phyloP scores from a whole-genome alignment of 2,888 invertebrate species.

The Nymphalis urticae region DNA sequence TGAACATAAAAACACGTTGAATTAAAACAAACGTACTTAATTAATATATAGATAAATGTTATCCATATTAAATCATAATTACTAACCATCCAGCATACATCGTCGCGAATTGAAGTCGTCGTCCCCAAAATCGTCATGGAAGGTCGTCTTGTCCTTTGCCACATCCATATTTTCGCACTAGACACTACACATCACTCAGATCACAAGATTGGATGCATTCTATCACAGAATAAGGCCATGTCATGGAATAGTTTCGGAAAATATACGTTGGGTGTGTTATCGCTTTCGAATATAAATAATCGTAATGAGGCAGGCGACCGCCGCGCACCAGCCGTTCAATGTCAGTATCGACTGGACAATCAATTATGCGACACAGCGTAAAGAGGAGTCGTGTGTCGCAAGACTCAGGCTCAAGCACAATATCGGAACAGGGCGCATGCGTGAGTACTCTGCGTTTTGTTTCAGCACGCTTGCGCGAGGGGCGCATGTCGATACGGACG shows the following conservation, averaged over 20 bases:
- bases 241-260: constrained; percentile 35
- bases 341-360: constrained; percentile 78
- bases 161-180: constrained; percentile 63
- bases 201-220: constrained; percentile 47
- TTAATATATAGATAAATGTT: not conserved
- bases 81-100: constrained; percentile 78
- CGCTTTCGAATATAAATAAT: constrained; percentile 72
- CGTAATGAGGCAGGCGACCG: constrained; percentile 56
- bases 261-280: constrained; percentile 52
- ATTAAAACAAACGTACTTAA: not conserved
- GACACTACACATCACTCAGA: constrained; percentile 54
- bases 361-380: constrained; percentile 75
- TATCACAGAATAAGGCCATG: constrained; percentile 55
- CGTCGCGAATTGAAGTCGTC: constrained; percentile 66
- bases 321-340: constrained; percentile 65
- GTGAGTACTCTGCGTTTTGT: constrained; percentile 44
- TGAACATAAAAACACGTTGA: not conserved
- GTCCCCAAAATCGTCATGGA: constrained; percentile 65
- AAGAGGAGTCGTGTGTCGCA: constrained; percentile 71
- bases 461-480: constrained; percentile 63
- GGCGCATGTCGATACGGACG: constrained; percentile 44
- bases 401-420: constrained; percentile 53
- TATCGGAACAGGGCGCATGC: constrained; percentile 59
- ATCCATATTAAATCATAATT: not conserved
- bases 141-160: constrained; percentile 59